Evolutionary conservation across 2,113 vertebrate genomes (phyloP).

Genomic region (Marmota monax): DNA sequence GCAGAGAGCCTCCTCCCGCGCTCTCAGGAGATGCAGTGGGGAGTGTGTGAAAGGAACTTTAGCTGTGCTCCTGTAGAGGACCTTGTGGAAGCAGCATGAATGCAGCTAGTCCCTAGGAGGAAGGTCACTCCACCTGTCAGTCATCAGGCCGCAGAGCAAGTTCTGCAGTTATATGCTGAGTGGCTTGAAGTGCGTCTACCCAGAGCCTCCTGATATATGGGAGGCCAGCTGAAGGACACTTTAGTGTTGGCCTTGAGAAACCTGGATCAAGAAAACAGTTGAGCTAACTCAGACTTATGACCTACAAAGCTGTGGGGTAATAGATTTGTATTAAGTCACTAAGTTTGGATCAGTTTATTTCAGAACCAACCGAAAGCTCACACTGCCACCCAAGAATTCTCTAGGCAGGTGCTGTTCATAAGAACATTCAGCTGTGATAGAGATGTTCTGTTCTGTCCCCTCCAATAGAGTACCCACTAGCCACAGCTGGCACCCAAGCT

Average conservation of each 20-base stretch:
- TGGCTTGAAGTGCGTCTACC: not conserved
- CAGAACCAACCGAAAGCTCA: not conserved
- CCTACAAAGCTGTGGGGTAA: not conserved
- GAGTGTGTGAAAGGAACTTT: not conserved
- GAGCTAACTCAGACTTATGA: not conserved
- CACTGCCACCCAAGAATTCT: not conserved
- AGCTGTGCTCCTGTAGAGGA: not conserved
- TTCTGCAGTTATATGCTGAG: too few relatives aligned
- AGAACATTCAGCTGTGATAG: rapidly evolving
- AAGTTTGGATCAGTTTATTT: not conserved
- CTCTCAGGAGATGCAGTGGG: not conserved
- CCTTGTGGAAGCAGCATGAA: not conserved
- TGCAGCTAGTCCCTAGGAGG: not conserved
- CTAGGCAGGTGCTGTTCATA: too few relatives aligned
- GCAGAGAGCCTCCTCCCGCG: not conserved
- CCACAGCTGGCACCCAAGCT: not conserved
- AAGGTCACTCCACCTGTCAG: not conserved
- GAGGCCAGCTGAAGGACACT: not conserved
- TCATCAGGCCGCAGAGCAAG: not conserved
- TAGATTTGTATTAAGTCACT: not conserved
- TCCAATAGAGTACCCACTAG: not conserved
- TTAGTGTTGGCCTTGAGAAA: not conserved
- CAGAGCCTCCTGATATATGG: not conserved
- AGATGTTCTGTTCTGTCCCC: not conserved
- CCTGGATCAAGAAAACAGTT: not conserved